phyloP scores from a whole-genome alignment of 2,888 invertebrate genomes.

The Mactromeris polynyma region DNA sequence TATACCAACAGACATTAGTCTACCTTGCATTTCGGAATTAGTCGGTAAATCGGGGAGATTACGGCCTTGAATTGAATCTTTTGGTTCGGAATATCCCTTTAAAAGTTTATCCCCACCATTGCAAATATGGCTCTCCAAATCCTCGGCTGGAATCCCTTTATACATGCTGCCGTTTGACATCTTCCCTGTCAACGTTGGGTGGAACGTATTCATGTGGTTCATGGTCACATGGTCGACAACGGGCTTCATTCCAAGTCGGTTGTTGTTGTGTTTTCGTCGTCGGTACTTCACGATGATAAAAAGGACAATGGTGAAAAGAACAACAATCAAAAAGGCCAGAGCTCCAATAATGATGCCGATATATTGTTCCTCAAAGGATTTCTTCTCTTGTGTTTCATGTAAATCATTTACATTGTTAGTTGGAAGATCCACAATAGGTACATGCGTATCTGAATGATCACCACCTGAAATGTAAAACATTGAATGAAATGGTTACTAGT shows the following conservation, averaged over 20 bases:
- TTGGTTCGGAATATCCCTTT: constrained; percentile 79
- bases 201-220: constrained; percentile 88
- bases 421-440: constrained; percentile 24
- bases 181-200: constrained; percentile 80
- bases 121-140: constrained; percentile 80
- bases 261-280: constrained; percentile 82
- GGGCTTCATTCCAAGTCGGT: constrained; percentile 81
- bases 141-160: constrained; percentile 87
- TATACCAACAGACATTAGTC: constrained; percentile 13
- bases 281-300: constrained; percentile 88
- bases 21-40: constrained; percentile 76
- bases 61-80: constrained; percentile 84
- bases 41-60: constrained; percentile 85
- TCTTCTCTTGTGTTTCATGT: constrained; percentile 65
- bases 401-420: constrained; percentile 20
- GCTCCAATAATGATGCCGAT: constrained; percentile 87
- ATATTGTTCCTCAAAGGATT: constrained; percentile 80
- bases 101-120: constrained; percentile 77
- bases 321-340: constrained; percentile 90
- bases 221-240: constrained; percentile 89
- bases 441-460: neutral
- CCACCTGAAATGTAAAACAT: neutral
- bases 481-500: too few relatives aligned
- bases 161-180: constrained; percentile 87
- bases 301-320: constrained; percentile 91